phyloP scores from a whole-genome alignment of 1,140 invertebrate species.

The Calephelis nemesis region DNA sequence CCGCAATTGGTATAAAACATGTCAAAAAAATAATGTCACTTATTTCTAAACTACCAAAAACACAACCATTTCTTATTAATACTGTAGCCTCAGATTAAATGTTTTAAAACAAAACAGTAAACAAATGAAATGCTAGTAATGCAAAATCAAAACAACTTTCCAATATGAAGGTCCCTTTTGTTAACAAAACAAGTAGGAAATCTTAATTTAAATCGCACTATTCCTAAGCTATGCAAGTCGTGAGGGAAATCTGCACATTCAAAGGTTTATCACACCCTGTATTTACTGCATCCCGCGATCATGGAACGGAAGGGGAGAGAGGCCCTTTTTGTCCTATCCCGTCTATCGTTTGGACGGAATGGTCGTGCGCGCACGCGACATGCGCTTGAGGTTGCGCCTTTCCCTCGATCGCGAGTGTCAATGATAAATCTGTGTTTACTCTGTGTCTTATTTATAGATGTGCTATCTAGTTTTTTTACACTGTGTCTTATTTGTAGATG shows the following conservation, averaged over 20 bases:
- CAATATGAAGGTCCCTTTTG: not conserved
- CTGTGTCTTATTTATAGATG: conserved; percentile 56
- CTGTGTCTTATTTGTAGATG: conserved; percentile 56
- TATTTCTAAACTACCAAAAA: too few relatives aligned
- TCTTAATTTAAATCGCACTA: conserved; percentile 20
- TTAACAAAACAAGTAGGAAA: conserved; percentile 8
- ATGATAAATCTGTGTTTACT: conserved; percentile 48
- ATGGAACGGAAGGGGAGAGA: conserved; percentile 66
- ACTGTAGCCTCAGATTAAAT: too few relatives aligned
- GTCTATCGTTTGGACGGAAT: conserved; percentile 65
- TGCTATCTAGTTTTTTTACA: conserved; percentile 30
- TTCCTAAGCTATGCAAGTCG: conserved; percentile 17
- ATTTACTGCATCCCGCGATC: conserved; percentile 70
- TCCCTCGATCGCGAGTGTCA: conserved; percentile 32
- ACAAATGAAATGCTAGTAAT: not conserved
- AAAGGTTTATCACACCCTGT: conserved; percentile 42
- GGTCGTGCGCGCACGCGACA: conserved; percentile 60
- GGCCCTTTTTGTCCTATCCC: conserved; percentile 61
- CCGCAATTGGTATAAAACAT: too few relatives aligned
- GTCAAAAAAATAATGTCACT: too few relatives aligned
- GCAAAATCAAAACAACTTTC: not conserved
- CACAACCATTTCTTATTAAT: too few relatives aligned
- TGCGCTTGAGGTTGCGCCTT: conserved; percentile 40
- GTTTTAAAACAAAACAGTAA: too few relatives aligned
- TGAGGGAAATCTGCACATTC: conserved; percentile 27